These are phyloP conservation scores for Xerus rutilus DNA, from an alignment of 2,797 vertebrate species.

Conservation along the genomic window DNA sequence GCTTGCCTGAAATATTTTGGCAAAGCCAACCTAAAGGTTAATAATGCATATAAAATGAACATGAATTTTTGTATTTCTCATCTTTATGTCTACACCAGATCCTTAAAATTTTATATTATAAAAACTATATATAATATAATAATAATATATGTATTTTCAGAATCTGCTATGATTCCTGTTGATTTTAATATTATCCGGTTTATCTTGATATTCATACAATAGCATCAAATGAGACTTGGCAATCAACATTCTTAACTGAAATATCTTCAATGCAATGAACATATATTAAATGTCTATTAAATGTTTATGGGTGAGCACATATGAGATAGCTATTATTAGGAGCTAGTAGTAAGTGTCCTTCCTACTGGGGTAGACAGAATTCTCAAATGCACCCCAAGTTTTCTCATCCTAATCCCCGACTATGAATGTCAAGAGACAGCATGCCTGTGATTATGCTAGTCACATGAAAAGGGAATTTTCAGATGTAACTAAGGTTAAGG, in stretches of 20 bases:
- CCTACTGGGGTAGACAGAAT: not conserved
- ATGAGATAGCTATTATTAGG: not conserved
- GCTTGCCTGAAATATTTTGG: slow-evolving; percentile 19
- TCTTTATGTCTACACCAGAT: not conserved
- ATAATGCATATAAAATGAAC: not conserved
- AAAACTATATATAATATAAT: not conserved
- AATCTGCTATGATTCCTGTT: not conserved
- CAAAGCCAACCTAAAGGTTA: slow-evolving; percentile 57
- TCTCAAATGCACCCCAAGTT: not conserved
- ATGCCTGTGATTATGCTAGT: not conserved
- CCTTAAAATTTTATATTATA: slow-evolving; percentile 12
- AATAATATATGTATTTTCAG: slow-evolving; percentile 25
- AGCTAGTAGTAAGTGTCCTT: not conserved
- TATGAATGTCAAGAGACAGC: not conserved
- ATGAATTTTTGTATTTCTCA: not conserved
- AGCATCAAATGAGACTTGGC: not conserved
- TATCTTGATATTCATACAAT: not conserved
- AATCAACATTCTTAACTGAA: slow-evolving; percentile 26
- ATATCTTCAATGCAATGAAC: not conserved
- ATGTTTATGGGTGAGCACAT: not conserved
- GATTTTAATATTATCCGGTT: not conserved
- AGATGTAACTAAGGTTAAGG: not conserved
- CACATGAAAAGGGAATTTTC: not conserved
- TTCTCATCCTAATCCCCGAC: not conserved
- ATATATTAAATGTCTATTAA: slow-evolving; percentile 5